Base-by-base conservation (phyloP, 1,140 invertebrate species). In the Zaprionus camerounensis region DNA sequence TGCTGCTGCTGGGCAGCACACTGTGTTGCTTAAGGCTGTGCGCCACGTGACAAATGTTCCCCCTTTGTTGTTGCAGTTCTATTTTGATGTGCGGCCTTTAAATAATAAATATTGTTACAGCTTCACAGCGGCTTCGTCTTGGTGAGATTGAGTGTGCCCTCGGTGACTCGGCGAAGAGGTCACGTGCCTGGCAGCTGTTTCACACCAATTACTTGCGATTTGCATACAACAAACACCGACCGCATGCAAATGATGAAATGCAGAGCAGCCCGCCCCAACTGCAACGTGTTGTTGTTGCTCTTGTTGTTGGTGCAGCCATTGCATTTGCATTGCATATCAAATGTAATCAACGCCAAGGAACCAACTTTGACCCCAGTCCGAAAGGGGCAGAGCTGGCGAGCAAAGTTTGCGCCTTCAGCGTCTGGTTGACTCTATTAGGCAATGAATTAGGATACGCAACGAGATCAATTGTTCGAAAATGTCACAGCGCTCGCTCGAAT, bases 161-260 rank as follows among this genome's bases (percentile, higher is more conserved):
- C 15, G 31, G 49, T 24, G 22, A 53, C 31, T 53, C 12, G 17
- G 9, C 44, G 56, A 68, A 69, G 66, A 64, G 80, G 84, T 90
- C 84, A 84, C 81, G 84, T 84, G 74, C 75, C 57, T 51, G 38
- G 71, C 78, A 81, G 85, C 82, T 86, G 81, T 90, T 87, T 87
- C 84, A 87, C 84, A 90, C 84, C 84, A 87, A 87, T 87, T 87
- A 87, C 84, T 88, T 87, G 81, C 81, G 72, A 87, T 87, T 90
- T 87, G 85, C 84, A 87, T 87, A 76, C 68, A 83, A 80, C 83
- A 84, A 77, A 62, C 34, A 62, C 51, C 53, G 80, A 76, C 81
- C 85, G 81, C 84, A 87, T 87, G 84, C 84, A 88, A 87, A 87
- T 87, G 84, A 84, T 86, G 68, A 81, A 81, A 81, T 87, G 84